Percentiles rank a stretch among this genome's conserved stretches.
These are phyloP conservation scores for Tetranychus urticae DNA, from an alignment of 1,140 invertebrate genomes.

Conservation along the genomic window DNA sequence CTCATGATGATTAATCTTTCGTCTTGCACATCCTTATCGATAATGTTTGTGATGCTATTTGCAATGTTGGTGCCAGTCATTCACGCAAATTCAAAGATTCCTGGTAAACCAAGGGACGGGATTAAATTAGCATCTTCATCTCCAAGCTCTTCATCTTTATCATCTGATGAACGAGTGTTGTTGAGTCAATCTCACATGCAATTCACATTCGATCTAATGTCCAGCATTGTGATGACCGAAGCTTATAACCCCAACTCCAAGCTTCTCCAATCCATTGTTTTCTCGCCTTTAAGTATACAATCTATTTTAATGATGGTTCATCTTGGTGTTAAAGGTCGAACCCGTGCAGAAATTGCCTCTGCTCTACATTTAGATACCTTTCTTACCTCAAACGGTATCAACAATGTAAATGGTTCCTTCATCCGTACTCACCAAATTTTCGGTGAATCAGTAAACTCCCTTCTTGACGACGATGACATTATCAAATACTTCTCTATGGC, in stretches of 20 bases:
- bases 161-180: not conserved
- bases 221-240: conserved; percentile 2
- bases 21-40: too few relatives aligned
- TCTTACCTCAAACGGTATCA: not conserved
- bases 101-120: too few relatives aligned
- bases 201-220: conserved; percentile 10
- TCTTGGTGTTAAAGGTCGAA: conserved; percentile 55
- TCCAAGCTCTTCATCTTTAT: not conserved
- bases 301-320: conserved; percentile 66
- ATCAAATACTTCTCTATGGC: conserved; percentile 9
- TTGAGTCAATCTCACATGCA: conserved; percentile 8
- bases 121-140: not conserved
- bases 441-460: conserved; percentile 9
- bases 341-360: conserved; percentile 67
- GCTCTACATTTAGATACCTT: conserved; percentile 34
- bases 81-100: too few relatives aligned
- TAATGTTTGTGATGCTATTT: too few relatives aligned
- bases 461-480: conserved; percentile 6
- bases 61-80: too few relatives aligned
- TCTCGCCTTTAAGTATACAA: conserved; percentile 58
- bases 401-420: conserved; percentile 2
- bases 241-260: conserved; percentile 1
- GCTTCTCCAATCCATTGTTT: conserved; percentile 25
- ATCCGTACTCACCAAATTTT: conserved; percentile 11
- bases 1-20: too few relatives aligned